These are phyloP conservation scores for Phymatocera aterrima DNA, from an alignment of 2,888 invertebrate species.

Conservation along the genomic window DNA sequence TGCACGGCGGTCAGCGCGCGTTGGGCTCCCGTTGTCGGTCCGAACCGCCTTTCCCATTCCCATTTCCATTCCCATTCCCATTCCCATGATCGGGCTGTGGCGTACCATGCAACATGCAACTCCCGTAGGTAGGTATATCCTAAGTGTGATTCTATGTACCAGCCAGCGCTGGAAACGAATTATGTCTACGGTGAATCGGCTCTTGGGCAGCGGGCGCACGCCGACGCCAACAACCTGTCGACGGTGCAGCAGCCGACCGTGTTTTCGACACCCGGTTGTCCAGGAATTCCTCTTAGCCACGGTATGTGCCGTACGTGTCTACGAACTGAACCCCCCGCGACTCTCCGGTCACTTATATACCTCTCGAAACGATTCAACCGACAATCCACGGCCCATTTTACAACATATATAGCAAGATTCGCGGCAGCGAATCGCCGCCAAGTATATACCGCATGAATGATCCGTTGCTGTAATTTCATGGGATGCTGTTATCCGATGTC, in stretches of 20 bases:
- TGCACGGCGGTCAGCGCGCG: conserved; percentile 29
- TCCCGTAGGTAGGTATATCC: conserved; percentile 42
- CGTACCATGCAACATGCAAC: conserved; percentile 27
- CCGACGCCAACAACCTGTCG: conserved; percentile 47
- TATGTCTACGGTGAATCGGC: conserved; percentile 40
- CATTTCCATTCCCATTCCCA: neutral
- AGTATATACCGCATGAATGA: too few relatives aligned
- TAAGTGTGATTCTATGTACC: conserved; percentile 50
- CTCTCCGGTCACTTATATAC: neutral
- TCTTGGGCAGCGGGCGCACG: conserved; percentile 34
- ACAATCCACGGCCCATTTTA: neutral
- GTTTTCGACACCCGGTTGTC: conserved; percentile 51
- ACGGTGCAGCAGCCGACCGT: conserved; percentile 42
- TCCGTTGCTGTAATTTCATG: too few relatives aligned
- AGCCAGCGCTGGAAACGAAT: conserved; percentile 43
- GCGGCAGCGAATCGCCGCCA: too few relatives aligned
- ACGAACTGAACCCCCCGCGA: neutral
- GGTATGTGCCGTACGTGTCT: conserved; percentile 69
- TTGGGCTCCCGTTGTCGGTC: conserved; percentile 38
- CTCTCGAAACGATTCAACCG: neutral
- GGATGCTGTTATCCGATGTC: too few relatives aligned
- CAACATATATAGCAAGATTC: neutral
- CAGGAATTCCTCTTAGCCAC: conserved; percentile 70
- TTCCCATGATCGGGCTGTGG: conserved; percentile 30
- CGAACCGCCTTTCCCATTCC: conserved; percentile 21